These are phyloP conservation scores for Trachymyrmex cornetzi DNA, from an alignment of 1,140 invertebrate species.

Conservation along the genomic window DNA sequence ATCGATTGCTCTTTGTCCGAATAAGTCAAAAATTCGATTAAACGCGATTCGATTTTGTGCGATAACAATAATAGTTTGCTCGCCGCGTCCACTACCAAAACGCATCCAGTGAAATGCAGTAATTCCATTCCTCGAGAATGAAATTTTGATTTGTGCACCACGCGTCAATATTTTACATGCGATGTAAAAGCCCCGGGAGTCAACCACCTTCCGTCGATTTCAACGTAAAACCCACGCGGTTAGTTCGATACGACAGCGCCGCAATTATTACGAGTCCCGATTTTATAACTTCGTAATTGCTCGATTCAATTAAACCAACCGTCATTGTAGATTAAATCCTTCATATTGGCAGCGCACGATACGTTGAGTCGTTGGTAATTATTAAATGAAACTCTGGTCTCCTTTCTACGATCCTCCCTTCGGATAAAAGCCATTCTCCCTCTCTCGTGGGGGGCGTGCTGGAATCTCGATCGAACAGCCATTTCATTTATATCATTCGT, in stretches of 20 bases:
- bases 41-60: conserved; percentile 24
- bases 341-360: conserved; percentile 40
- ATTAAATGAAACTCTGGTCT: conserved; percentile 59
- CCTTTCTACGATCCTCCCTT: conserved; percentile 41
- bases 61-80: conserved; percentile 53
- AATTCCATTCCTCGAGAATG: conserved; percentile 53
- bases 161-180: conserved; percentile 53
- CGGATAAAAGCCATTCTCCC: conserved; percentile 42
- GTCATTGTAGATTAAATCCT: conserved; percentile 59
- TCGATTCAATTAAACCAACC: conserved; percentile 61
- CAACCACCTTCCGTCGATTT: background rate
- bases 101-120: conserved; percentile 23
- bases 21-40: conserved; percentile 45
- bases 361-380: conserved; percentile 53
- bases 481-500: conserved; percentile 33
- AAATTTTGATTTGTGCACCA: conserved; percentile 45
- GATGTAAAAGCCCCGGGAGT: conserved; percentile 18
- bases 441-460: background rate
- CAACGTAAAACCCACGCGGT: background rate
- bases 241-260: conserved; percentile 41
- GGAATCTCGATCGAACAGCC: conserved; percentile 43
- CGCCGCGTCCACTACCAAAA: conserved; percentile 7
- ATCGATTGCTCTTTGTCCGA: conserved; percentile 13
- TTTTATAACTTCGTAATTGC: conserved; percentile 60
- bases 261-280: conserved; percentile 54